Evolutionary conservation across 2,888 invertebrate species (phyloP).

Genomic region (Deroplatys truncata): DNA sequence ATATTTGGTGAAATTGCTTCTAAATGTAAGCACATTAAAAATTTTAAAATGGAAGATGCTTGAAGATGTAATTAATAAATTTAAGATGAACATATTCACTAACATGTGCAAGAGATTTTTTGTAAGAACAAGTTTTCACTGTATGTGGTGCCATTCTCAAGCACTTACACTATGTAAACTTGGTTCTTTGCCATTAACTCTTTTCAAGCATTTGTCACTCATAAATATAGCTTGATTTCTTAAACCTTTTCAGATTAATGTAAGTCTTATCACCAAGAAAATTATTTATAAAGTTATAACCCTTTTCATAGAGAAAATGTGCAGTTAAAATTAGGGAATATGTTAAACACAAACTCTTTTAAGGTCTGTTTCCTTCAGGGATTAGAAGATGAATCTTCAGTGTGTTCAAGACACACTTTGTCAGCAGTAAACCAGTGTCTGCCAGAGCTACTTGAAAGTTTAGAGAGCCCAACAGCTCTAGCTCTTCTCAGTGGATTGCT

Average conservation of each 20-base stretch:
- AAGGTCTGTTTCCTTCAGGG: constrained; percentile 51
- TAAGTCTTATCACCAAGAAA: neutral
- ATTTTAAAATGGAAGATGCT: neutral
- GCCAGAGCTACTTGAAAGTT: constrained; percentile 57
- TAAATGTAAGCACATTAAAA: constrained; percentile 22
- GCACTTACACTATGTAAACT: no score
- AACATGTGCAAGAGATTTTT: no score
- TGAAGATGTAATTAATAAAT: no score
- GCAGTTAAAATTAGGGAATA: neutral
- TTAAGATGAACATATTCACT: no score
- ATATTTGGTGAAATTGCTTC: constrained; percentile 22
- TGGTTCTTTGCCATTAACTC: no score
- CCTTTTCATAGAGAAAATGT: neutral
- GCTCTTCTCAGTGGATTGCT: constrained; percentile 60
- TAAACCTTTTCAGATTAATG: neutral
- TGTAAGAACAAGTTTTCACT: no score
- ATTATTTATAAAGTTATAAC: neutral
- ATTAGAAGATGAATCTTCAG: constrained; percentile 68
- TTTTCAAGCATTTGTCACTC: neutral
- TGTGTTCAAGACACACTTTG: constrained; percentile 68
- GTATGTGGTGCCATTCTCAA: no score
- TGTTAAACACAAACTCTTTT: neutral
- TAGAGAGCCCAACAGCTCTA: constrained; percentile 53
- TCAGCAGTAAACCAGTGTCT: constrained; percentile 58
- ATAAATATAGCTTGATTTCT: neutral